Conservation (phyloP, 2,888 invertebrate species). For the Acanthosepion lycidas region DNA sequence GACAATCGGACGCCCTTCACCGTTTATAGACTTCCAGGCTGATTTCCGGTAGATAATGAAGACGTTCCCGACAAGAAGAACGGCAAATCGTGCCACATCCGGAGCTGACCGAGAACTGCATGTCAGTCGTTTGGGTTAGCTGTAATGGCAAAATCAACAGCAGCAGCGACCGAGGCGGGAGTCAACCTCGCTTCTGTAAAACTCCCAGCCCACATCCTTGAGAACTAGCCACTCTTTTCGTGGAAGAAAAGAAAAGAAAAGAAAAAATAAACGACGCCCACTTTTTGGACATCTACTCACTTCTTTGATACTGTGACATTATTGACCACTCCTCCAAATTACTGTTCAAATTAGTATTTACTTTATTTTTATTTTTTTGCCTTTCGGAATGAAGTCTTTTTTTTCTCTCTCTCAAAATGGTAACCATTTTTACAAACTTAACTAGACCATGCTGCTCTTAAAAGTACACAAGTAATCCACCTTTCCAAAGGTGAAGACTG, state of each 20-base stretch:
- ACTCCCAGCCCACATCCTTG: background rate
- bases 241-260: background rate
- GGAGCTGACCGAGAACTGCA: conserved; percentile 16
- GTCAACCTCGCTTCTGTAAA: background rate
- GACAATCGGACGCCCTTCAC: background rate
- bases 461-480: too few species aligned
- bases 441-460: too few species aligned
- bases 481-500: too few species aligned
- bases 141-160: background rate
- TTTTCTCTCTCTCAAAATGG: too few species aligned
- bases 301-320: too few species aligned
- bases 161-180: background rate
- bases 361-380: too few species aligned
- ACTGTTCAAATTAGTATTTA: too few species aligned
- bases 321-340: too few species aligned
- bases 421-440: too few species aligned
- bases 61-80: conserved; percentile 22
- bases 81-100: conserved; percentile 33
- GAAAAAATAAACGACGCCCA: background rate
- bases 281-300: background rate
- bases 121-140: background rate
- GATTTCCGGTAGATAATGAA: conserved; percentile 33
- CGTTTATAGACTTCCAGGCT: conserved; percentile 22
- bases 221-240: background rate
- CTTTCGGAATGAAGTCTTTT: too few species aligned